Percentiles rank a stretch among this genome's conserved stretches.
Conservation (phyloP, 1,140 invertebrate genomes). For the Nebria ingens region DNA sequence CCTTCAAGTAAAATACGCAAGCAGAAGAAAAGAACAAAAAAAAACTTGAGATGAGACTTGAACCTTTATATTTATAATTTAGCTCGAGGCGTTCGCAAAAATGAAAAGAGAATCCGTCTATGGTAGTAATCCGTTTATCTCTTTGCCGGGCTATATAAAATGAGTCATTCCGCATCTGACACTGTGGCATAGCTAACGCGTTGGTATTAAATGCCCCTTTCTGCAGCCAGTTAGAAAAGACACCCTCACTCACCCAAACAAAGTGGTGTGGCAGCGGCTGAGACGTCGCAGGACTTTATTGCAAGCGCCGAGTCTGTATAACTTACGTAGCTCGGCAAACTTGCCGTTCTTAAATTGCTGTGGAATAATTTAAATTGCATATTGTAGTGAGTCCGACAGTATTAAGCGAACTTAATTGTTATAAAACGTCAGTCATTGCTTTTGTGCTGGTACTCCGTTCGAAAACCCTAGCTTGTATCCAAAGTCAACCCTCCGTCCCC, state of each 20-base stretch:
- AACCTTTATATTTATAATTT: constrained; percentile 6
- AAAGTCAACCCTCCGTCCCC: background rate
- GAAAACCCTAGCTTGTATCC: no score
- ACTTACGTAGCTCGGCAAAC: no score
- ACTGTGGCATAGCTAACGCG: no score
- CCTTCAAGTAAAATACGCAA: no score
- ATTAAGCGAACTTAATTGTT: constrained; percentile 7
- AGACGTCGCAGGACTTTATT: no score
- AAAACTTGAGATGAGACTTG: background rate
- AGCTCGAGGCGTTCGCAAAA: background rate
- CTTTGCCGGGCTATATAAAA: background rate
- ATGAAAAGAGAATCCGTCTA: background rate
- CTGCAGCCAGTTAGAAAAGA: no score
- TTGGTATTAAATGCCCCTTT: background rate
- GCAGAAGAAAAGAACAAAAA: background rate
- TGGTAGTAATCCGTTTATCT: constrained; percentile 7
- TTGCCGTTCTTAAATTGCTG: background rate
- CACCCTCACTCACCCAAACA: no score
- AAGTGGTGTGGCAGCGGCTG: no score
- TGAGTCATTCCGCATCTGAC: background rate
- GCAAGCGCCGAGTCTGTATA: no score
- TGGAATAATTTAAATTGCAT: constrained; percentile 9
- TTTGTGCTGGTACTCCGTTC: background rate
- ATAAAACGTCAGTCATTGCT: background rate
- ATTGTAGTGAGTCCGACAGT: constrained; percentile 4